Base-by-base conservation (phyloP, 2,888 invertebrate species). In the Eucriotettix oculatus region DNA sequence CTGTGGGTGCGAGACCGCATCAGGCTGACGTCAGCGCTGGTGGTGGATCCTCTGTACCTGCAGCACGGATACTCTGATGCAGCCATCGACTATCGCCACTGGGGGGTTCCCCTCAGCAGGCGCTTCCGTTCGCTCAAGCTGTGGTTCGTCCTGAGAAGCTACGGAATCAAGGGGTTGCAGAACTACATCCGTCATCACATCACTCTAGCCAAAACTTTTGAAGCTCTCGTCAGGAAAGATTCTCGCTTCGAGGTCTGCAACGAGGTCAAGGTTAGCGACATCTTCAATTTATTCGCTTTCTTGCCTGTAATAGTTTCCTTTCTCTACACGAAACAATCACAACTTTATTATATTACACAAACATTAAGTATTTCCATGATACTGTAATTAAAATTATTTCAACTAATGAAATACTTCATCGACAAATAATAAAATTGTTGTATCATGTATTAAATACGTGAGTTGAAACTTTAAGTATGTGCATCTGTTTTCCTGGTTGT, bases 1-100 rank as follows among this genome's bases (percentile, higher is more conserved):
- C 82, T 97, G 73, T 99, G 99, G 99, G 98, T 99, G 29, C 83
- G 86, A 62, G 93, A 97, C 74, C 81, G 90, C 67, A 83, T 86
- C 71, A 83, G 91, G 65, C 76, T 98, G 67, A 97, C 97, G 12
- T 90, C 93, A 60, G 98, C 98, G 0, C 79, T 99, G 63, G 97
- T 97, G 10, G 98, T 99, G 17, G 97, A 99, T 77, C 99, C 99
- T 9, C 79, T 99, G 53, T 99, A 99, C 72, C 82, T 99, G 11
- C 95, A 98, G 71, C 99, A 99, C 73, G 91, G 92, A 67, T 94
- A 96, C 75, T 94, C 92, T 64, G 89, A 92, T 73, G 85, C 87
- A 16, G 85, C 90, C 61, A 91, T 92, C 68, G 93, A 93, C 75
- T 93, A 91, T 74, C 83, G 96, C 73, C 97, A 99, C 73, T 99